Percentiles rank a stretch among this genome's conserved stretches.
These are phyloP conservation scores for Hofmannophila pseudospretella DNA, from an alignment of 2,888 invertebrate genomes.

Conservation along the genomic window DNA sequence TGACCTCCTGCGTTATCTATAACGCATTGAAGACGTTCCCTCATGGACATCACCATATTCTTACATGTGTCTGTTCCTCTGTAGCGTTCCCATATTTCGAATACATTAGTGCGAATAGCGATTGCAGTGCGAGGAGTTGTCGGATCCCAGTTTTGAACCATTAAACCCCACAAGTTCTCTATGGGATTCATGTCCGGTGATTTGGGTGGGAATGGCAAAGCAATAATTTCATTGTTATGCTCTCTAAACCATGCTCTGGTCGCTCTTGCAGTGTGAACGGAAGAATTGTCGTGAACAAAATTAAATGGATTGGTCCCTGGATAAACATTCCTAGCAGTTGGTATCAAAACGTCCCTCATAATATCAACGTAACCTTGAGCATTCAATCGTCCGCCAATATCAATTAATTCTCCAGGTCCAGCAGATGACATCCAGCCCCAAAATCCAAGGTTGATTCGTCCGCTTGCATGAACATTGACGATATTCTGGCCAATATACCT, in stretches of 20 bases:
- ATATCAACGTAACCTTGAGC: neutral
- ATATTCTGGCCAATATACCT: constrained; percentile 10
- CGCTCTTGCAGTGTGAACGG: neutral
- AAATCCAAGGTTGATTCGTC: constrained; percentile 2
- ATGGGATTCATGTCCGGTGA: constrained; percentile 5
- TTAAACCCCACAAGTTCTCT: constrained; percentile 7
- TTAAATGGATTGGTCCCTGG: neutral
- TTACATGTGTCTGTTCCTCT: no score
- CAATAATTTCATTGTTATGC: neutral
- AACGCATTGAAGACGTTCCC: no score
- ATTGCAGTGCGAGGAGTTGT: no score
- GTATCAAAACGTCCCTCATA: constrained; percentile 1
- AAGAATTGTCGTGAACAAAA: neutral
- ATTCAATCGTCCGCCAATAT: constrained; percentile 1
- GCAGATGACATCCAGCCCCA: constrained; percentile 6
- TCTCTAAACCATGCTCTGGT: neutral
- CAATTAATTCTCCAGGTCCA: constrained; percentile 5
- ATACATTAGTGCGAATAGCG: no score
- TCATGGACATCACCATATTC: no score
- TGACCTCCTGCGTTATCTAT: no score
- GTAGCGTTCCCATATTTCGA: no score
- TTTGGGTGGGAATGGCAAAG: neutral
- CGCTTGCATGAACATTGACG: constrained; percentile 9
- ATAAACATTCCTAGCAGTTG: constrained; percentile 1
- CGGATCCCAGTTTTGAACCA: constrained; percentile 3